phyloP scores from a whole-genome alignment of 1,140 invertebrate species.

The Trichonephila clavipes region DNA sequence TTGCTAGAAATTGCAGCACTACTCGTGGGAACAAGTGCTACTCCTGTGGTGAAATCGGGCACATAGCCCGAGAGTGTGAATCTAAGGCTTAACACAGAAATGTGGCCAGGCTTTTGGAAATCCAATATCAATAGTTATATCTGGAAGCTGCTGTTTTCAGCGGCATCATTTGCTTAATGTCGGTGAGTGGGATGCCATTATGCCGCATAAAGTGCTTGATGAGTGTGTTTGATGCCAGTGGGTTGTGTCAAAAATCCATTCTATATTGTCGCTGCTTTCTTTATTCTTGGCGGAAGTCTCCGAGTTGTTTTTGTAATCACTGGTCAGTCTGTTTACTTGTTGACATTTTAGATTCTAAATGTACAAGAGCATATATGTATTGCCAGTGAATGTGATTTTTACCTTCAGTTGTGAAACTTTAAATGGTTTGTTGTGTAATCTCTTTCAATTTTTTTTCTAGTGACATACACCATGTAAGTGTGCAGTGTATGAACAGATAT shows the following conservation, averaged over 20 bases:
- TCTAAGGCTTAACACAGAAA: conserved; percentile 70
- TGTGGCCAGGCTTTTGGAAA: not conserved
- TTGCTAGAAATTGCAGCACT: conserved; percentile 90
- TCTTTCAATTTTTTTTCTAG: conserved; percentile 14
- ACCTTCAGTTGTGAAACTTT: conserved; percentile 28
- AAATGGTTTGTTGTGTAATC: not conserved
- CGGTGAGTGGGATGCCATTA: conserved; percentile 67
- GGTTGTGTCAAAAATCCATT: conserved; percentile 64
- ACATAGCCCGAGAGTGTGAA: conserved; percentile 78
- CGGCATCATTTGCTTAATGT: conserved; percentile 69
- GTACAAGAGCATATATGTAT: conserved; percentile 11
- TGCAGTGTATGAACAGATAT: not conserved
- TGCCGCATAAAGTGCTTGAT: conserved; percentile 74
- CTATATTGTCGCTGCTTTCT: conserved; percentile 74
- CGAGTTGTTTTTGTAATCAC: conserved; percentile 51
- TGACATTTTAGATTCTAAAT: conserved; percentile 64
- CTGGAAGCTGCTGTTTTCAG: conserved; percentile 62
- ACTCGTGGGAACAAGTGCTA: conserved; percentile 76
- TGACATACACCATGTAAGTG: not conserved
- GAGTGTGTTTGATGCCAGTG: conserved; percentile 61
- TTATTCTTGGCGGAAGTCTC: conserved; percentile 58
- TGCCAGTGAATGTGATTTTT: conserved; percentile 44
- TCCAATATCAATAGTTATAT: conserved; percentile 48
- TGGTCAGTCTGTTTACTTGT: conserved; percentile 16
- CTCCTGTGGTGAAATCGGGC: conserved; percentile 77